Evolutionary conservation across 2,888 invertebrate species (phyloP), one percentile per base, ranked within the genome.

Genomic region (Malachius bipustulatus): DNA sequence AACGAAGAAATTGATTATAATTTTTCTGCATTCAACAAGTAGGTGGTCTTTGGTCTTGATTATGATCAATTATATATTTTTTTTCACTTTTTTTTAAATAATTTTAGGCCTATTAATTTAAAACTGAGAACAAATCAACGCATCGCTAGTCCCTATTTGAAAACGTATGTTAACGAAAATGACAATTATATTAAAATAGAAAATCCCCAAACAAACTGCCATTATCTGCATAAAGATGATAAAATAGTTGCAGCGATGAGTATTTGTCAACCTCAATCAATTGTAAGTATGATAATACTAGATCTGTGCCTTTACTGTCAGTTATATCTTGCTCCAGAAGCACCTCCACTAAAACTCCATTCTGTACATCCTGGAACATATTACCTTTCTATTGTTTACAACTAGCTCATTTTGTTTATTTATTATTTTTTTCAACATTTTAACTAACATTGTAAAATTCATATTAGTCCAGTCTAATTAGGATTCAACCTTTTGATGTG

Each of bases 161-260:
- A 72, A 53, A 69, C 77, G 26, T 74, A 73, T 64, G 63, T 72
- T 14, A 61, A 62, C 37, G 54, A 57, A 32, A 15, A 63, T 30
- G 48, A 54, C 2, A 56, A 59, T 3, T 63, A 64, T 40, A 39
- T 39, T 16, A 31, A 34, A 28, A 8, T 40, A 9, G 38, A 61
- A 15, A 46, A 58, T n/a, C 45, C 49, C 32, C 47, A 51, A 9
- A 46, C 64, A 10, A 64, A 69, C 24, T 81, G 81, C 52, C 75
- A 80, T 55, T 82, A 72, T 59, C 60, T 79, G 30, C 77, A 81
- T 54, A 53, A 64, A 3, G 71, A 74, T 42, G 61, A 61, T 1
- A 60, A 58, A 9, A 65, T 67, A 14, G 71, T 75, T 1, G 81
- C 80, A 4, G 77, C 81, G 2, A 66, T 82, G 43, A 80, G 75